A percentile compares a stretch with the other conserved stretches of the same genome.
These are phyloP conservation scores for Myopa tessellatipennis DNA, from an alignment of 2,888 invertebrate genomes.

Conservation along the genomic window DNA sequence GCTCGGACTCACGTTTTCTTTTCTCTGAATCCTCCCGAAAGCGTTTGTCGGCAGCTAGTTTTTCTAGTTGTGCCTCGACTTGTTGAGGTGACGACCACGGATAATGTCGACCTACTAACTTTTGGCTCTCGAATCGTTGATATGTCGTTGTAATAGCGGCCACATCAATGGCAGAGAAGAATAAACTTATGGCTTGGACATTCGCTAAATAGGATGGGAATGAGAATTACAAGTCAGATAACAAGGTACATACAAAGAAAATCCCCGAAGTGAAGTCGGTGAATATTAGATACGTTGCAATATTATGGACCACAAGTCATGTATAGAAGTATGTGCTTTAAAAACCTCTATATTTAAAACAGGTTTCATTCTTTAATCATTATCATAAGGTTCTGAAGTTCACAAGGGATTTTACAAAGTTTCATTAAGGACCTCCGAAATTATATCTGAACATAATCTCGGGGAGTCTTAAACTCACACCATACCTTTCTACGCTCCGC, in stretches of 20 bases:
- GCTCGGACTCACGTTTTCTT: conserved; percentile 56
- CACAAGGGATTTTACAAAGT: no score
- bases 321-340: no score
- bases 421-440: no score
- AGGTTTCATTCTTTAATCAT: no score
- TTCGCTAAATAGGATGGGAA: conserved; percentile 70
- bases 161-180: conserved; percentile 76
- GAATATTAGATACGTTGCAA: no score
- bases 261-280: not conserved
- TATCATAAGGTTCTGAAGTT: no score
- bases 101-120: conserved; percentile 77
- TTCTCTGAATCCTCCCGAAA: conserved; percentile 54
- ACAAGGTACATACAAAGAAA: not conserved
- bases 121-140: conserved; percentile 83
- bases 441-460: conserved; percentile 36
- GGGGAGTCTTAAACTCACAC: no score
- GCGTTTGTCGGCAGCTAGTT: conserved; percentile 54
- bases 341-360: no score
- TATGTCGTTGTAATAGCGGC: conserved; percentile 78
- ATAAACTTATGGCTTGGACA: conserved; percentile 75
- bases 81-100: conserved; percentile 76
- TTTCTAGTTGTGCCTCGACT: conserved; percentile 53
- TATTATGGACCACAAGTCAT: no score
- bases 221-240: not conserved
- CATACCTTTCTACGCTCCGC: no score